phyloP scores from a whole-genome alignment of 2,888 invertebrate species.

The Hirtodrosophila trivittata region DNA sequence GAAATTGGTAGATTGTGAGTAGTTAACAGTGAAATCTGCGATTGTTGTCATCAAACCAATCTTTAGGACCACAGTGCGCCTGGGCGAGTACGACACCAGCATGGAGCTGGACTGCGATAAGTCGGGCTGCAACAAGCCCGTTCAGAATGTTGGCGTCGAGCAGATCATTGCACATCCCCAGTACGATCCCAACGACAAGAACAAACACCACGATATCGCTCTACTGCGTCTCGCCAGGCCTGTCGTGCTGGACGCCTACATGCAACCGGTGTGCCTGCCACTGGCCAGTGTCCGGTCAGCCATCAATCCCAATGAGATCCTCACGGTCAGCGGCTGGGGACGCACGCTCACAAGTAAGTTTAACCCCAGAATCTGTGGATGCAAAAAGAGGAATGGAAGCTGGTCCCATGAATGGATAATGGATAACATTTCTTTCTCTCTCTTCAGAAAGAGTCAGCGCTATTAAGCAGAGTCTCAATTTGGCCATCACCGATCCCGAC shows the following conservation, averaged over 20 bases:
- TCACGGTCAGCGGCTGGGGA: slow-evolving; percentile 88
- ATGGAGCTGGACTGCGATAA: slow-evolving; percentile 83
- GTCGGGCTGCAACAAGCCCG: slow-evolving; percentile 86
- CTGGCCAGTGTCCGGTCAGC: slow-evolving; percentile 72
- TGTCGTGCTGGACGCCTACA: slow-evolving; percentile 85
- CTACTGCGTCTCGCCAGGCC: slow-evolving; percentile 86
- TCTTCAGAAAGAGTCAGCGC: slow-evolving; percentile 75
- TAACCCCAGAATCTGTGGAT: no score
- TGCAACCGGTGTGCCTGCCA: slow-evolving; percentile 87
- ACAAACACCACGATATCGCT: slow-evolving; percentile 89
- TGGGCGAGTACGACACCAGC: slow-evolving; percentile 82
- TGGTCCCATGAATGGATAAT: no score
- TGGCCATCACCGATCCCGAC: slow-evolving; percentile 84
- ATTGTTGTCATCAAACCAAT: no score
- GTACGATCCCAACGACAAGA: slow-evolving; percentile 85
- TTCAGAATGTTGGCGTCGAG: slow-evolving; percentile 86
- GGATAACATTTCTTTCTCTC: slow-evolving; percentile 57
- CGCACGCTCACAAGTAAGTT: slow-evolving; percentile 84
- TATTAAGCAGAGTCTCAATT: slow-evolving; percentile 82
- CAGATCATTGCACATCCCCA: slow-evolving; percentile 87
- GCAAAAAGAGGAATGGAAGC: no score
- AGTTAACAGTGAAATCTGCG: no score
- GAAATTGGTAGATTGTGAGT: slow-evolving; percentile 85
- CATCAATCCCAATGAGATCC: slow-evolving; percentile 81
- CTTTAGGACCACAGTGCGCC: slow-evolving; percentile 64